Percentiles rank a stretch among this genome's conserved stretches.
Conservation (phyloP, 2,113 vertebrate species). For the Erythrocercus mccallii region DNA sequence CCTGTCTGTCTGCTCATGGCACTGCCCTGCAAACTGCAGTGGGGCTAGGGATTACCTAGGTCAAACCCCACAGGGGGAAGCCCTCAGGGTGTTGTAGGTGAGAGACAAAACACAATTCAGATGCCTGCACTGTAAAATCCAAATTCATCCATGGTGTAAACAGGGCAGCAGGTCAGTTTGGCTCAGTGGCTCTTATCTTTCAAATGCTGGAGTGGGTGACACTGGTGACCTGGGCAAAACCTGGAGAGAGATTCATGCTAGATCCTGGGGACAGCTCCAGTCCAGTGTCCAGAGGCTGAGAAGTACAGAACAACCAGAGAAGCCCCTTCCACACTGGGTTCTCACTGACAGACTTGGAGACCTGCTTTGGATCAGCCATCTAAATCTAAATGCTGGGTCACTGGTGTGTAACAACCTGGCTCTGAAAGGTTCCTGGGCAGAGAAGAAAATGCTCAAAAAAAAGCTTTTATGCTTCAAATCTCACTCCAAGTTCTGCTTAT, state of each 20-base stretch:
- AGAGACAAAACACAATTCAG: background rate
- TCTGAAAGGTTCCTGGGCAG: background rate
- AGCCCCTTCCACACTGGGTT: background rate
- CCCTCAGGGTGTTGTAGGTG: background rate
- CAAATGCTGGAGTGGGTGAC: background rate
- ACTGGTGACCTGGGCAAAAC: background rate
- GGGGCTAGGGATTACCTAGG: background rate
- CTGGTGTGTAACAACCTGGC: background rate
- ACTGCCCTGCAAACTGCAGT: background rate
- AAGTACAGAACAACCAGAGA: background rate
- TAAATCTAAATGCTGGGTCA: background rate
- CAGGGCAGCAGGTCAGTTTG: background rate
- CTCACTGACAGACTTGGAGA: background rate
- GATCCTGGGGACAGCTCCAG: background rate
- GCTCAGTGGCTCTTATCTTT: background rate
- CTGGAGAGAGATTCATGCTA: background rate
- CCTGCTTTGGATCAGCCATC: background rate
- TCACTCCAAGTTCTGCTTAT: background rate
- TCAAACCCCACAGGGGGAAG: background rate
- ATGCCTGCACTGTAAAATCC: background rate
- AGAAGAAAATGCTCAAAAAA: background rate
- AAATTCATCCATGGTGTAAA: background rate
- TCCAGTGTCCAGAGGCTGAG: background rate
- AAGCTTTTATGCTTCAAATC: background rate
- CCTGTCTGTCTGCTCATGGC: background rate